Evolutionary conservation across 2,888 invertebrate genomes (phyloP).

Genomic region (Diarsia brunnea): DNA sequence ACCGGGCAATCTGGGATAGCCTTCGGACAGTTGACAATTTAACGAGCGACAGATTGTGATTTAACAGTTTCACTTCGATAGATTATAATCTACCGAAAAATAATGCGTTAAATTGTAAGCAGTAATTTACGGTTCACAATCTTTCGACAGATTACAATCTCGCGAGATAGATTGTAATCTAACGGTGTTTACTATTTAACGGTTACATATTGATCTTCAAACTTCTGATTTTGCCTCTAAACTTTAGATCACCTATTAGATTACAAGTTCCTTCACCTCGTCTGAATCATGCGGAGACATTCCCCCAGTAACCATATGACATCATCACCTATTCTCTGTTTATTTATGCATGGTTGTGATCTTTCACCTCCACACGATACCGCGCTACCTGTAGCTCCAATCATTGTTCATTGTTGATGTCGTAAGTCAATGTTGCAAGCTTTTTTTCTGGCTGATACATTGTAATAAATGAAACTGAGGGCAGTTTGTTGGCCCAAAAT

Average conservation of each 20-base stretch:
- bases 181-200: no score
- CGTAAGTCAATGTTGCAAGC: neutral
- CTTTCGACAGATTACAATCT: no score
- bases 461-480: neutral
- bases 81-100: no score
- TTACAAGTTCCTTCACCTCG: neutral
- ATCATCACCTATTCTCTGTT: conserved; percentile 13
- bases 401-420: conserved; percentile 23
- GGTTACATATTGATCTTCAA: neutral
- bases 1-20: no score
- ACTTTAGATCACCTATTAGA: neutral
- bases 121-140: no score
- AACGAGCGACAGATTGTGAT: no score
- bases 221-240: neutral
- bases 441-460: neutral
- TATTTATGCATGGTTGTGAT: conserved; percentile 45
- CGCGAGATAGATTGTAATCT: no score
- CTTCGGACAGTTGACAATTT: no score
- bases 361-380: conserved; percentile 43
- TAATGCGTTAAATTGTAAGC: no score
- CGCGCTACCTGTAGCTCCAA: conserved; percentile 44
- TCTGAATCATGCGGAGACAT: neutral
- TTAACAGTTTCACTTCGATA: no score
- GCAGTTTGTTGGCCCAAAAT: neutral
- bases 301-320: neutral